These are phyloP conservation scores for Sitobion miscanthi DNA, from an alignment of 1,140 invertebrate genomes.

Conservation along the genomic window DNA sequence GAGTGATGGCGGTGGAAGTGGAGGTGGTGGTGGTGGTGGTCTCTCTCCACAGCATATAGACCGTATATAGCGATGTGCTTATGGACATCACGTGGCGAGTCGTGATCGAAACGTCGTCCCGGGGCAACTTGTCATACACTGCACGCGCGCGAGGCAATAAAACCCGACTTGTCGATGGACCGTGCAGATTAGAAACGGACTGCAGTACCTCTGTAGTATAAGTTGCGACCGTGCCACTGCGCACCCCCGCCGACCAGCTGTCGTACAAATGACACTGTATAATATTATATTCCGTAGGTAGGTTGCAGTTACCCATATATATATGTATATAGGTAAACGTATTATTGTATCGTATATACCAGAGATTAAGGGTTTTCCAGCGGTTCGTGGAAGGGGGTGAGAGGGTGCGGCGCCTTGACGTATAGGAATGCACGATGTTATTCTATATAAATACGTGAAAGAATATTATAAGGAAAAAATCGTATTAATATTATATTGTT, in stretches of 20 bases:
- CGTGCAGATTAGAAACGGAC: slow-evolving; percentile 25
- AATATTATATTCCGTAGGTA: background rate
- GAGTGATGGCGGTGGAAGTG: background rate
- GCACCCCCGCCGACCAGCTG: background rate
- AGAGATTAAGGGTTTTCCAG: too few relatives aligned
- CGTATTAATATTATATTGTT: background rate
- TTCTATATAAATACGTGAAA: too few relatives aligned
- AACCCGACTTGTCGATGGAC: slow-evolving; percentile 44
- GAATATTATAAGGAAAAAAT: background rate
- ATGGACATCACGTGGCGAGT: background rate
- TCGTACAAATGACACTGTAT: background rate
- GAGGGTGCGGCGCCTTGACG: too few relatives aligned
- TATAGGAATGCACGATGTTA: too few relatives aligned
- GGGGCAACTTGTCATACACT: slow-evolving; percentile 46
- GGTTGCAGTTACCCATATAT: too few relatives aligned
- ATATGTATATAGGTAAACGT: too few relatives aligned
- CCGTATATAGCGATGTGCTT: background rate
- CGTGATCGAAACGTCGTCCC: slow-evolving; percentile 32
- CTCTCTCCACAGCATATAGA: background rate
- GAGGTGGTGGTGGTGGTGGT: too few relatives aligned
- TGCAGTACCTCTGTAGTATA: background rate
- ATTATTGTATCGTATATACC: too few relatives aligned
- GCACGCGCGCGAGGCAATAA: slow-evolving; percentile 24
- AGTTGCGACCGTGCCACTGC: background rate
- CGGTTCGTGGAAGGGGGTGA: too few relatives aligned